Conservation (phyloP, 2,113 vertebrate genomes). For the Archilochus colubris region DNA sequence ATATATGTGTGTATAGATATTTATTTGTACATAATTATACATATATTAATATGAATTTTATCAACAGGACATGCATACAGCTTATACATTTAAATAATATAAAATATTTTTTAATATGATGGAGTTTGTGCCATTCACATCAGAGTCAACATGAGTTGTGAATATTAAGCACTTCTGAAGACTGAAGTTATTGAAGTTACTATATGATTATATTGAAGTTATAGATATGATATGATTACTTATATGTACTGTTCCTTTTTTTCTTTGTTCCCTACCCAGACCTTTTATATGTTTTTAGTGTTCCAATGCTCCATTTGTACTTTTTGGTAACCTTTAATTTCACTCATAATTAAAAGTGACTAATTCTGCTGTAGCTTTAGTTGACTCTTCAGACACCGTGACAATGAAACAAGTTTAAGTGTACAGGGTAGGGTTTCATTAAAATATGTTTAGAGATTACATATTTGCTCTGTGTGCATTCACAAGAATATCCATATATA, state of each 20-base stretch:
- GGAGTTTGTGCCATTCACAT: background rate
- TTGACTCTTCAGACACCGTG: rapidly evolving
- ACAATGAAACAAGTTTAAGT: background rate
- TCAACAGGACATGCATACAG: background rate
- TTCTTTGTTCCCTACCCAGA: background rate
- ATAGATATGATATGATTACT: no score
- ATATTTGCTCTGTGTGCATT: background rate
- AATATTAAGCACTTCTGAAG: background rate
- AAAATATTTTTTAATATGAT: background rate
- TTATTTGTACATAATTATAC: background rate
- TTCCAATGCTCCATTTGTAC: background rate
- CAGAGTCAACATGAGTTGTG: background rate
- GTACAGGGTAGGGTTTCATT: background rate
- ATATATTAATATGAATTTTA: background rate
- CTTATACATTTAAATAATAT: background rate
- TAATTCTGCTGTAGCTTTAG: background rate
- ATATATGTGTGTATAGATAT: background rate
- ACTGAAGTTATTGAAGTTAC: background rate
- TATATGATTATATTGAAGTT: background rate
- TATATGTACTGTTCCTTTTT: background rate
- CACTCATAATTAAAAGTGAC: background rate
- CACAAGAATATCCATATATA: background rate
- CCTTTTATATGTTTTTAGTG: background rate
- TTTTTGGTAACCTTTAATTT: background rate
- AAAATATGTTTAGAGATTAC: background rate